These are phyloP conservation scores for Scyliorhinus canicula DNA, from an alignment of 2,797 vertebrate genomes.

Conservation along the genomic window DNA sequence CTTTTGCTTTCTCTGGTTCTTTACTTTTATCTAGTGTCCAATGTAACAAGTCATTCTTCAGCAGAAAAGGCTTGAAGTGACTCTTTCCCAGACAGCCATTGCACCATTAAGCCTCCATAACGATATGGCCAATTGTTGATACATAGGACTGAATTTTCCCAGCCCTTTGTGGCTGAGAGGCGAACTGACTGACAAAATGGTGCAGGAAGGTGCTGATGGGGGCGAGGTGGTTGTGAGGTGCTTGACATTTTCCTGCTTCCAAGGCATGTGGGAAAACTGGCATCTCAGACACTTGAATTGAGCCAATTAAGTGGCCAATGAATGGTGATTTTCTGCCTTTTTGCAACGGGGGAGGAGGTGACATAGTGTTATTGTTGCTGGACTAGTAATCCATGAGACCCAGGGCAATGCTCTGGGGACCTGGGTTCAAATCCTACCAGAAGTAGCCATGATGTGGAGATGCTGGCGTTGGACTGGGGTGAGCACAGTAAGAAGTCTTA, in stretches of 20 bases:
- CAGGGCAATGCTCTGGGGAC: too few relatives aligned
- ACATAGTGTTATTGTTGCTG: too few relatives aligned
- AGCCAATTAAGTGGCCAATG: neutral
- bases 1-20: neutral
- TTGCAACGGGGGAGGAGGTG: too few relatives aligned
- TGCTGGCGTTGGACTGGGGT: too few relatives aligned
- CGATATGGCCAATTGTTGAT: neutral
- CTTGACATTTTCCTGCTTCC: neutral
- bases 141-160: neutral
- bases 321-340: too few relatives aligned
- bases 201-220: neutral
- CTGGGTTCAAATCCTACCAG: too few relatives aligned
- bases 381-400: too few relatives aligned
- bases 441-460: too few relatives aligned
- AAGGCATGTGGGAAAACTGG: neutral
- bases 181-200: neutral
- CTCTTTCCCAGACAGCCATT: neutral
- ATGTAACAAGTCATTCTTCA: neutral
- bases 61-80: too few relatives aligned
- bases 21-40: too few relatives aligned
- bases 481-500: too few relatives aligned
- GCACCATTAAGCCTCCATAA: neutral
- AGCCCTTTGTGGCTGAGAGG: neutral
- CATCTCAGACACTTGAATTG: neutral
- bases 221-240: too few relatives aligned